phyloP scores from a whole-genome alignment of 53 echinoderm and acorn worm species.

The Antedon mediterranea region DNA sequence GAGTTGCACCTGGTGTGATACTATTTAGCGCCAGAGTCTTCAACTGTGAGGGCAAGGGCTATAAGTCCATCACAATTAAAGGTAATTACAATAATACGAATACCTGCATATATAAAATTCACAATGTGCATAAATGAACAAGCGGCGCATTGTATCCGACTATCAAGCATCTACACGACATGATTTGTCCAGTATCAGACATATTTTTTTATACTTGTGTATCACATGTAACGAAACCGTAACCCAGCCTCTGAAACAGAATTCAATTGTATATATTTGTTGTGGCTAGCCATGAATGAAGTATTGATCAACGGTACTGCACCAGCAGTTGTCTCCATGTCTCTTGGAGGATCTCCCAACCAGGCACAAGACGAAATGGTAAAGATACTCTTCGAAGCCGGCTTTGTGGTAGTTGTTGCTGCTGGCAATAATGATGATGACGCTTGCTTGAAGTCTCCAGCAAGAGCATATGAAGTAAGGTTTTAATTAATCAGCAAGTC shows the following conservation, averaged over 20 bases:
- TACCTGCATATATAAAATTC: no score
- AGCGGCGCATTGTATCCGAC: no score
- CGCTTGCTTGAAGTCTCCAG: constrained; percentile 54
- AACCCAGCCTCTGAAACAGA: no score
- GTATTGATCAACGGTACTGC: constrained; percentile 1
- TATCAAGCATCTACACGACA: no score
- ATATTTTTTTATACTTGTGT: no score
- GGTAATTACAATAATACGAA: no score
- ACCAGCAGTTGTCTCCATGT: constrained; percentile 59
- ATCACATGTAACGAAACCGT: no score
- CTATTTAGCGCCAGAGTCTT: background rate
- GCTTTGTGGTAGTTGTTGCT: constrained; percentile 32
- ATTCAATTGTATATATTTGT: no score
- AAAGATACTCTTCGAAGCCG: constrained; percentile 16
- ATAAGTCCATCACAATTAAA: background rate
- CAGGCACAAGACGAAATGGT: constrained; percentile 27
- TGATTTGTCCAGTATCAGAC: no score
- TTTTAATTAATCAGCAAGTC: background rate
- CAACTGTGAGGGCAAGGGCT: background rate
- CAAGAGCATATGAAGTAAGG: constrained; percentile 45
- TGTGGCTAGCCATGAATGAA: constrained; percentile 41
- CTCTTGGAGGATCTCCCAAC: constrained; percentile 33
- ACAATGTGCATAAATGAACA: no score
- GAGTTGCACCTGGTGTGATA: background rate
- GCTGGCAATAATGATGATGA: constrained; percentile 31